Conservation (phyloP, 2,888 invertebrate genomes). For the Linhomoeus sp. region DNA sequence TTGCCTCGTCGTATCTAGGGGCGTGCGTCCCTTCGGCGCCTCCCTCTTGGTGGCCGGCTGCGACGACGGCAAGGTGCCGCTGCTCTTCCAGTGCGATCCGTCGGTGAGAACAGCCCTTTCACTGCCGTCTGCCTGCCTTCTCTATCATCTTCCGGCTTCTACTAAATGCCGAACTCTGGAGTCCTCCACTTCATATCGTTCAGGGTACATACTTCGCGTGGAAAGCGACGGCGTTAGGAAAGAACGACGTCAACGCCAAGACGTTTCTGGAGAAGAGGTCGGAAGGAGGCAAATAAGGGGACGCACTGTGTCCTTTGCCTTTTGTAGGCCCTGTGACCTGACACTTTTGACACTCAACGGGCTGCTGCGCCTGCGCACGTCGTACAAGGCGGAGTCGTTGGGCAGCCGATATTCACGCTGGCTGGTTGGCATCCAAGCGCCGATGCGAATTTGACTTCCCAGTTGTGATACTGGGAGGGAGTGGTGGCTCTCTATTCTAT, state of each 20-base stretch:
- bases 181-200: slow-evolving; percentile 5
- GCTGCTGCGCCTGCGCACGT: no score
- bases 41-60: slow-evolving; percentile 90
- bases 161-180: background rate
- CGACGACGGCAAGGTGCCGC: slow-evolving; percentile 57
- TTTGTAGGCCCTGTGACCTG: no score
- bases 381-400: background rate
- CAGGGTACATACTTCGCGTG: slow-evolving; percentile 94
- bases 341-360: no score
- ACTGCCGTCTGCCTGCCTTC: no score
- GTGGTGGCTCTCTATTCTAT: background rate
- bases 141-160: no score
- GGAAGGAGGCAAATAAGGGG: no score
- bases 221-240: slow-evolving; percentile 99
- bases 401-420: no score
- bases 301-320: no score
- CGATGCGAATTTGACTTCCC: no score
- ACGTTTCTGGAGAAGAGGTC: slow-evolving; percentile 89
- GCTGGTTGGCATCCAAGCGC: no score
- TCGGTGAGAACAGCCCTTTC: background rate
- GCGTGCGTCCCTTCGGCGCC: slow-evolving; percentile 94
- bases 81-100: slow-evolving; percentile 93
- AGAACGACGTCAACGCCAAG: slow-evolving; percentile 91
- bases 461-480: background rate
- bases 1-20: slow-evolving; percentile 39